Base-by-base conservation (phyloP, 2,113 vertebrate genomes). In the Coryphaenoides rupestris region DNA sequence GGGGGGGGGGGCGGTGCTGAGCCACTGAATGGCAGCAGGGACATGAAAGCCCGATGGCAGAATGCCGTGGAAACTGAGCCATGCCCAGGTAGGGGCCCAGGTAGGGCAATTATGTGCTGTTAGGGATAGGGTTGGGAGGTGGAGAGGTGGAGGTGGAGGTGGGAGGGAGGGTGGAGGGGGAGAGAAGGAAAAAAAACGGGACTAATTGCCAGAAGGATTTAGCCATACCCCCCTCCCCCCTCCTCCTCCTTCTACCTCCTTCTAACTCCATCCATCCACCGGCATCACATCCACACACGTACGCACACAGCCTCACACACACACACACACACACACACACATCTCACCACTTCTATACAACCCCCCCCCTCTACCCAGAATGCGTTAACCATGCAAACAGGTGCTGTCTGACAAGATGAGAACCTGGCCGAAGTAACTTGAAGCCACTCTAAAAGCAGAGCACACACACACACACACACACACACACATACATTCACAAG, bases 351-450 rank as follows among this genome's bases (percentile, higher is more conserved):
- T 33, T 33, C 28, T 9, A 49, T 49, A n/a, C 47, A 5, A 13
- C 14, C 47, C 47, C 17, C 14, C 2, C 47, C 90, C 88, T 93
- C 69, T 92, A 93, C 93, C 93, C 90, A 87, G 89, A 92, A 92
- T 91, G 91, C 93, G 93, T 91, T 93, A 95, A 93, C 92, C 90
- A 92, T 91, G 90, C 78, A 94, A 96, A 98, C 95, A 98, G 95
- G 95, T 98, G 95, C 93, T 92, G 91, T 90, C 87, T 94, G 90
- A 96, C 92, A 94, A 92, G 90, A 84, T 68, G 86, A 88, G 87
- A 88, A 93, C 89, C 86, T 87, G 85, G 87, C 91, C 72, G 91
- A 87, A 92, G 93, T 92, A 95, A 95, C 91, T 91, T 87, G 92
- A 95, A 78, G 74, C 80, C 50, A 3, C 55, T 47, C 60, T 9